Conservation (phyloP, 2,797 vertebrate genomes). For the Semaprochilodus insignis region DNA sequence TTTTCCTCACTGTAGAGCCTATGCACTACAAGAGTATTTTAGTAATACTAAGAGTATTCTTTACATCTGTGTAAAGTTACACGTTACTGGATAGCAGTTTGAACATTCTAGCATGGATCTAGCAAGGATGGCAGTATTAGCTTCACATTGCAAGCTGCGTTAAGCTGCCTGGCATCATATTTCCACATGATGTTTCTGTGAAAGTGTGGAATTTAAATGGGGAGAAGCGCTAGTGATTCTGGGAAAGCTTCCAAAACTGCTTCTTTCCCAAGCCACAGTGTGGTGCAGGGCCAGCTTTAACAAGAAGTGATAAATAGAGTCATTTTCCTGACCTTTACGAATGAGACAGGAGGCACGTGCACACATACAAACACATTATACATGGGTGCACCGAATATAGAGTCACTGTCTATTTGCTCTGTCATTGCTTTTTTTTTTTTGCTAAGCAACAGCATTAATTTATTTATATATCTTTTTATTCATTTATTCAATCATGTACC, state of each 20-base stretch:
- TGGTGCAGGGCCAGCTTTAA: conserved; percentile 12
- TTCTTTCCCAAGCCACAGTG: conserved; percentile 18
- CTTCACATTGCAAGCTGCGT: neutral
- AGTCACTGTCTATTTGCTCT: neutral
- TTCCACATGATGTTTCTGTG: neutral
- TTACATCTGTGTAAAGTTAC: neutral
- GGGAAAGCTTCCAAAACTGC: conserved; percentile 41
- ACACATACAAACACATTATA: neutral
- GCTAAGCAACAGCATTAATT: neutral
- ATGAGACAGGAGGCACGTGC: conserved; percentile 7
- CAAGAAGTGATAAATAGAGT: conserved; percentile 14
- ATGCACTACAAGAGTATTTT: too few relatives aligned
- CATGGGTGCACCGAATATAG: conserved; percentile 18
- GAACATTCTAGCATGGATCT: neutral
- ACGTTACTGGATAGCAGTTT: neutral
- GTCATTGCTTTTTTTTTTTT: neutral
- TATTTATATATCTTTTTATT: neutral
- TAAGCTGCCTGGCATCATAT: neutral
- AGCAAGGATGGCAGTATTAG: neutral
- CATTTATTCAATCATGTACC: conserved; percentile 15
- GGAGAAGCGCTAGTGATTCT: conserved; percentile 26
- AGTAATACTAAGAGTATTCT: neutral
- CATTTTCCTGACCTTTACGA: conserved; percentile 16
- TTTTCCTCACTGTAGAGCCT: neutral
- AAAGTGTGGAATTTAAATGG: neutral